A percentile compares a stretch with the other conserved stretches of the same genome.
Evolutionary conservation across 2,113 vertebrate genomes (phyloP).

Genomic region (Craseonycteris thonglongyai): DNA sequence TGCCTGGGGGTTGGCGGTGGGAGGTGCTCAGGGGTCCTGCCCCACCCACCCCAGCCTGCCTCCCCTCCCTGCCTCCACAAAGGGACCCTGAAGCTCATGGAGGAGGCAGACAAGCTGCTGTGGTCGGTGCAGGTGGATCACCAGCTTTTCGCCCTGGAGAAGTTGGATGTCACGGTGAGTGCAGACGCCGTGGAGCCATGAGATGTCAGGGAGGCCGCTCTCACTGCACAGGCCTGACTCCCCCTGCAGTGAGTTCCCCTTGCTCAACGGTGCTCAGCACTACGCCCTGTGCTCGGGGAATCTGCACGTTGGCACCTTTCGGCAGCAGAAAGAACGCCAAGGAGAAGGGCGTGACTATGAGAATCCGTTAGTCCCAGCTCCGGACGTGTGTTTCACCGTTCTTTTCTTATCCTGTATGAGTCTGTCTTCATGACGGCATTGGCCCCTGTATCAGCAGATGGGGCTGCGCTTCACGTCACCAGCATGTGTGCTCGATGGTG

Average conservation of each 20-base stretch:
- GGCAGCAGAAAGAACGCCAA: neutral
- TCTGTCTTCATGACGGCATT: neutral
- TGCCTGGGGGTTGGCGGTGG: neutral
- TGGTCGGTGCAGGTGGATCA: slow-evolving; percentile 99
- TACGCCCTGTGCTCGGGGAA: neutral
- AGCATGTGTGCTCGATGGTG: accelerated
- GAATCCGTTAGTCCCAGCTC: neutral
- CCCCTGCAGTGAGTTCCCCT: neutral
- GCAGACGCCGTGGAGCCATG: neutral
- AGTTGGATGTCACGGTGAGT: slow-evolving; percentile 95
- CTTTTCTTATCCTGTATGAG: neutral
- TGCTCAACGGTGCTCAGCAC: neutral
- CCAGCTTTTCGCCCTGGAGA: slow-evolving; percentile 96
- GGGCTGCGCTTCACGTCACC: neutral
- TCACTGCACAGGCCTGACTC: neutral
- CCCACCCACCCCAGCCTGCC: accelerated
- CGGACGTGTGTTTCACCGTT: neutral
- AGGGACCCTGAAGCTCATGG: slow-evolving; percentile 97
- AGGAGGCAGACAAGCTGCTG: slow-evolving; percentile 91
- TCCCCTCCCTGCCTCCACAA: neutral
- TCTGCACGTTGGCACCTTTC: neutral
- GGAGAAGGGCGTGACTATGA: neutral
- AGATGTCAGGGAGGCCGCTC: neutral
- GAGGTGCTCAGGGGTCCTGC: neutral
- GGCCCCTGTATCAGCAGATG: neutral